Base-by-base conservation (phyloP, 2,113 vertebrate genomes). In the Dipodomys stephensi region DNA sequence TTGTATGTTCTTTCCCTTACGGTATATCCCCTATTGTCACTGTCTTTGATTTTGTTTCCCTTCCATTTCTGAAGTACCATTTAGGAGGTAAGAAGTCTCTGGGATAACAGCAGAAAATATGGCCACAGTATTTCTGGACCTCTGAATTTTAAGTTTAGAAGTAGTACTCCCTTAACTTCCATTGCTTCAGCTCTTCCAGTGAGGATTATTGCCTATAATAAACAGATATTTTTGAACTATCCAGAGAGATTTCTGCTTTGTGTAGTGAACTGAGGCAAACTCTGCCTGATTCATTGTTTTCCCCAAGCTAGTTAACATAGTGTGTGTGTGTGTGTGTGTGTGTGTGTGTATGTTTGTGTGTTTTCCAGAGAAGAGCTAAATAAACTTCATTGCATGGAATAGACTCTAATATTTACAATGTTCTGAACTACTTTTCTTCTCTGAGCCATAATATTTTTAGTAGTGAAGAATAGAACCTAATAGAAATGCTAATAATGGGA, bases 401-500 rank as follows among this genome's bases (percentile, higher is more conserved):
- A 49, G 7, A 78, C 13, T 84, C 83, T 46, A 23, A 72, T n/a
- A 67, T 44, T 68, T 91, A 60, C 27, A 19, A 19, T 60, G 79
- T 92, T 81, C 1, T 27, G 46, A 91, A 73, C 28, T 89, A 86
- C 74, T 71, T 68, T 32, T 62, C 30, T 83, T 91, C n/a, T 57
- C 49, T 32, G 81, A 76, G 5, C 2, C 49, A 72, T n/a, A 44
- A 46, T 80, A 49, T 76, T n/a, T 23, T 89, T 53, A 77, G n/a
- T 62, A 87, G 28, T 12, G 68, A 95, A 19, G n/a, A 92, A 73
- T 9, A 83, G 74, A 4, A 83, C 20, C 86, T 76, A 83, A 49
- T 11, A 77, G 11, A 10, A 77, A 18, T 73, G 15, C 4, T 53
- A 53, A 49, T 23, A 18, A 57, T 18, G 83, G 62, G 39, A 27